Evolutionary conservation across 2,797 vertebrate species (phyloP).

Genomic region (Podargus strigoides): DNA sequence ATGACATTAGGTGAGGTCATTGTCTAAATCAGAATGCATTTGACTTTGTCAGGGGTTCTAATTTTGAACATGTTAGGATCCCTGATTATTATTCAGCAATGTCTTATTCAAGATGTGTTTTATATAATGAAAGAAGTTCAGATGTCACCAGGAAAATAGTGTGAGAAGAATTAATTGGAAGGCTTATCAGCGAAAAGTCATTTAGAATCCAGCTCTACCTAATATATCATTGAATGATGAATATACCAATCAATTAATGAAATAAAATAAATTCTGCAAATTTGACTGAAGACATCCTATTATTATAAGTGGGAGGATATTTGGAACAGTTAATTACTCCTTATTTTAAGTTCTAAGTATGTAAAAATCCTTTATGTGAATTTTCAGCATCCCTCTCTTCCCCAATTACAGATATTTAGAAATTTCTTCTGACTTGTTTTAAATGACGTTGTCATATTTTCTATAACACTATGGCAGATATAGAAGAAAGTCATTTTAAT

Average conservation of each 20-base stretch:
- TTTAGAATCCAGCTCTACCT: slow-evolving; percentile 86
- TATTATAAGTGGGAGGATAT: slow-evolving; percentile 88
- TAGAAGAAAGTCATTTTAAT: neutral
- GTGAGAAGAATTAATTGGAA: slow-evolving; percentile 91
- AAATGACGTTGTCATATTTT: slow-evolving; percentile 51
- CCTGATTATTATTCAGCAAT: slow-evolving; percentile 77
- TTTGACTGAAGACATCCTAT: slow-evolving; percentile 86
- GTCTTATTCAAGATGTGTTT: slow-evolving; percentile 79
- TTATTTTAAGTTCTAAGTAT: slow-evolving; percentile 80
- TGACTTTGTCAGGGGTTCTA: slow-evolving; percentile 72
- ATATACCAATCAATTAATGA: slow-evolving; percentile 89
- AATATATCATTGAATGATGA: slow-evolving; percentile 84
- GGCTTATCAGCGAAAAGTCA: slow-evolving; percentile 85
- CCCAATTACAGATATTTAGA: slow-evolving; percentile 47
- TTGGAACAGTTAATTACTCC: slow-evolving; percentile 87
- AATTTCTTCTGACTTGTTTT: slow-evolving; percentile 49
- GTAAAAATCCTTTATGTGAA: slow-evolving; percentile 68
- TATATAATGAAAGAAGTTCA: slow-evolving; percentile 83
- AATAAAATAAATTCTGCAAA: slow-evolving; percentile 92
- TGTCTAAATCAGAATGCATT: slow-evolving; percentile 73
- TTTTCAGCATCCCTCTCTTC: slow-evolving; percentile 26
- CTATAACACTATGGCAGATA: neutral
- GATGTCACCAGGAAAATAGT: slow-evolving; percentile 83
- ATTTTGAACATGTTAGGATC: slow-evolving; percentile 74
- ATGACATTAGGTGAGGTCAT: slow-evolving; percentile 71